These are phyloP conservation scores for Pachypanchax playfairii DNA, from an alignment of 2,113 vertebrate genomes.

Conservation along the genomic window DNA sequence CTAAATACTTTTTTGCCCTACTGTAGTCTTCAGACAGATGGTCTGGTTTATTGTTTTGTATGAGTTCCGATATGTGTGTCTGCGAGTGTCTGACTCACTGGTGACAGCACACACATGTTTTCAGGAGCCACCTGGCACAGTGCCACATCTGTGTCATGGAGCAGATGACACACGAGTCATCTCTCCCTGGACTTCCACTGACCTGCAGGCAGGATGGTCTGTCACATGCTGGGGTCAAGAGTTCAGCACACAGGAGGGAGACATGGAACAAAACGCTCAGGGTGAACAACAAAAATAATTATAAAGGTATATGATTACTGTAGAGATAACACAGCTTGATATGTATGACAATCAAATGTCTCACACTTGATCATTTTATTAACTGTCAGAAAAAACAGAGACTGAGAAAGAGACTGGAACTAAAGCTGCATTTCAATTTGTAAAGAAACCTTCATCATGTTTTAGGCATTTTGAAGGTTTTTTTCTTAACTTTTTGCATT, in stretches of 20 bases:
- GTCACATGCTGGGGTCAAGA: constrained; percentile 39
- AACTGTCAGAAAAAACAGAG: too few species aligned
- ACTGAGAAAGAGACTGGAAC: too few species aligned
- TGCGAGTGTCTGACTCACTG: constrained; percentile 40
- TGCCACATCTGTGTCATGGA: not conserved
- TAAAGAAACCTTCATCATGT: too few species aligned
- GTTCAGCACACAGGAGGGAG: constrained; percentile 25
- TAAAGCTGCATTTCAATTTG: too few species aligned
- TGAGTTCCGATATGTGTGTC: constrained; percentile 21
- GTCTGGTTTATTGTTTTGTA: constrained; percentile 20
- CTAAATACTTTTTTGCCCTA: too few species aligned
- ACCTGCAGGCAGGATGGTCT: constrained; percentile 29
- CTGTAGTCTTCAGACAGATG: not conserved
- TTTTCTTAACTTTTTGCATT: too few species aligned
- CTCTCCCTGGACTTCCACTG: constrained; percentile 35
- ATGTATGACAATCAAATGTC: too few species aligned
- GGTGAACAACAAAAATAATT: not conserved
- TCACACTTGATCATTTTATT: too few species aligned
- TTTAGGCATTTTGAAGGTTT: too few species aligned
- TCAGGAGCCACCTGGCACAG: constrained; percentile 36
- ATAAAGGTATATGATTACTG: not conserved
- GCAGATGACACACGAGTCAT: constrained; percentile 21
- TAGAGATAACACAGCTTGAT: not conserved
- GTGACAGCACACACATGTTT: constrained; percentile 39
- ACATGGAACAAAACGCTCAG: not conserved